phyloP scores from a whole-genome alignment of 2,113 vertebrate genomes.

The Campylorhamphus procurvoides region DNA sequence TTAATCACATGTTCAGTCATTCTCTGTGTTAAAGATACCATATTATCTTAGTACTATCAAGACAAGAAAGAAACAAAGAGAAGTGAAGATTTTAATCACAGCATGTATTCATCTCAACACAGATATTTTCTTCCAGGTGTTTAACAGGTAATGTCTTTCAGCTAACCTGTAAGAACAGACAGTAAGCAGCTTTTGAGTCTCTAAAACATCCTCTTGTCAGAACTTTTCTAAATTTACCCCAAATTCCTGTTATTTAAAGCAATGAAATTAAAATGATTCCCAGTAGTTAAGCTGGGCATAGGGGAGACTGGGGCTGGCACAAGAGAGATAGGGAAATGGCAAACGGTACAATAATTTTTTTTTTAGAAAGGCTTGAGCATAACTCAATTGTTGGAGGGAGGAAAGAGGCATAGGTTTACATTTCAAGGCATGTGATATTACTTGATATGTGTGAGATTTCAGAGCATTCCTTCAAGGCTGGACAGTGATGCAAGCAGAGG shows the following conservation, averaged over 20 bases:
- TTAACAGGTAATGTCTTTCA: not conserved
- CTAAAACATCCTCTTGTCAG: not conserved
- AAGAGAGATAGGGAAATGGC: not conserved
- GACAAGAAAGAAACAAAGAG: not conserved
- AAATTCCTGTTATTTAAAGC: not conserved
- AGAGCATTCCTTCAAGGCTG: not conserved
- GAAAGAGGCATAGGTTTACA: not conserved
- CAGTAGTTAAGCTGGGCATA: not conserved
- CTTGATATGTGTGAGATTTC: not conserved
- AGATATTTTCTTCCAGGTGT: not conserved
- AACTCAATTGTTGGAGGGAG: not conserved
- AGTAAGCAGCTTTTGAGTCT: not conserved
- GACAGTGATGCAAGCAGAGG: not conserved
- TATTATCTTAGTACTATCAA: not conserved
- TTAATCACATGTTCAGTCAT: not conserved
- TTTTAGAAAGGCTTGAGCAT: not conserved
- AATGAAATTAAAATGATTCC: not conserved
- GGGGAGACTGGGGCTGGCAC: fast-evolving
- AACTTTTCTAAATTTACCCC: not conserved
- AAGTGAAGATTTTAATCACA: not conserved
- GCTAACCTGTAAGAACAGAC: not conserved
- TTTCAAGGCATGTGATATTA: not conserved
- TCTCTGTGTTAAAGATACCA: not conserved
- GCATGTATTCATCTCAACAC: not conserved
- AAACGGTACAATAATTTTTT: not conserved